Percentiles rank a stretch among this genome's conserved stretches.
phyloP scores from a whole-genome alignment of 2,797 vertebrate genomes.

The Furcifer pardalis region DNA sequence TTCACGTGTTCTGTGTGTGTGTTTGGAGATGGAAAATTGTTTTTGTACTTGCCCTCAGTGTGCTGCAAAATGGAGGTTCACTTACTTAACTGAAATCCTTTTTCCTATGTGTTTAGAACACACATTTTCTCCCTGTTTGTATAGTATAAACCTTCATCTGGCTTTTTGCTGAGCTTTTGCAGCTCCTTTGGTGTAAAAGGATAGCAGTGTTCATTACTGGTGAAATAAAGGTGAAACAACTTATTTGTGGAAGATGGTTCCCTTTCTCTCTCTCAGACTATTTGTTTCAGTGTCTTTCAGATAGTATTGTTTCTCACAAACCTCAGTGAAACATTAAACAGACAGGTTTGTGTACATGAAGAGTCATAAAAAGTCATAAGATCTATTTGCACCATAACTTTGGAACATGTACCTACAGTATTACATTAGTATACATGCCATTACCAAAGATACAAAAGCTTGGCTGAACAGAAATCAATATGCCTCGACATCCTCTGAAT shows the following conservation, averaged over 20 bases:
- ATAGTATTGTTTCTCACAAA: neutral
- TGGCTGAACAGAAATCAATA: neutral
- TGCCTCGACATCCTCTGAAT: too few relatives aligned
- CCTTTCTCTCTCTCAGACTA: neutral
- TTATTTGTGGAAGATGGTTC: neutral
- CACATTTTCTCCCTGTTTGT: neutral
- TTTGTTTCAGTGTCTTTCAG: neutral
- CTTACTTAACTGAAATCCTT: neutral
- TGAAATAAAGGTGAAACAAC: neutral
- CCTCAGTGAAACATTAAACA: neutral
- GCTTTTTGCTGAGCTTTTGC: too few relatives aligned
- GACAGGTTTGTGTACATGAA: neutral
- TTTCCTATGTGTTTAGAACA: neutral
- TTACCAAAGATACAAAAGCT: neutral
- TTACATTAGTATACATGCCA: neutral
- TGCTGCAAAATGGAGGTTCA: neutral
- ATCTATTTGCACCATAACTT: neutral
- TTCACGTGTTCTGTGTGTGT: neutral
- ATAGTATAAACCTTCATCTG: neutral
- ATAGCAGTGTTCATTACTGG: neutral
- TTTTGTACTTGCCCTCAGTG: neutral
- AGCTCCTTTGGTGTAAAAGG: too few relatives aligned
- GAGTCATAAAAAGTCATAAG: neutral
- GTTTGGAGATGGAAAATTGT: neutral
- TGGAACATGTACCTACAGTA: neutral